Base-by-base conservation (phyloP, 2,888 invertebrate genomes). In the Bibio marci region DNA sequence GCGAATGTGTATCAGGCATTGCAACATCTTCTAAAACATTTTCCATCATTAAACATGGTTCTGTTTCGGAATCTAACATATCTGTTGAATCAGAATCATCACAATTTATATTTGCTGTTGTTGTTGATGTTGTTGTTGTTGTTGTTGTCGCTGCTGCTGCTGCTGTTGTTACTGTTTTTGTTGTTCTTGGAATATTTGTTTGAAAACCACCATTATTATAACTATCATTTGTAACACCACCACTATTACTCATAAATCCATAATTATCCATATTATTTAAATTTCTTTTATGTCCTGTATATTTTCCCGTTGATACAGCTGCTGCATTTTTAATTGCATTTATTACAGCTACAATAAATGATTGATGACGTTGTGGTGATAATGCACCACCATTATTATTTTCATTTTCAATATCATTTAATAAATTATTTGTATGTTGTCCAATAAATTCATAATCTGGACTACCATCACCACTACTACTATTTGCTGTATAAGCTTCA, bases 11-110 rank as follows among this genome's bases (percentile, higher is more conserved):
- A 50, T 76, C 76, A 1, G 70, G 71, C 44, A 73, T 61, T 25
- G 71, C 62, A 14, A 75, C 76, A 52, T 76, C 75, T 55, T 76
- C 76, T 43, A 72, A 50, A 22, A 74, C 82, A 38, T 79, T 80
- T 51, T 82, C 82, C 66, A 81, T 82, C 70, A 82, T 80, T 17
- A 83, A 64, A 49, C 80, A 80, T 1, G 82, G 82, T 52, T 82
- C 82, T 0, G 82, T 82, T 65, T 83, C 83, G 0, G 81, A 82
- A 57, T 83, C 82, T 28, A 83, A 64, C 57, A 83, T 66, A 52
- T 82, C 82, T 5, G 77, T 77, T 14, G 80, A 80, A 59, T 80
- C 80, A 22, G 66, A 66, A 53, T 74, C 73, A 49, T 79, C 78
- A 50, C 44, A 43, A 36, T 37, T 39, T 13, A 39, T 43, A 13